Evolutionary conservation across 2,113 vertebrate genomes (phyloP).

Genomic region (Mionectes macconnelli): DNA sequence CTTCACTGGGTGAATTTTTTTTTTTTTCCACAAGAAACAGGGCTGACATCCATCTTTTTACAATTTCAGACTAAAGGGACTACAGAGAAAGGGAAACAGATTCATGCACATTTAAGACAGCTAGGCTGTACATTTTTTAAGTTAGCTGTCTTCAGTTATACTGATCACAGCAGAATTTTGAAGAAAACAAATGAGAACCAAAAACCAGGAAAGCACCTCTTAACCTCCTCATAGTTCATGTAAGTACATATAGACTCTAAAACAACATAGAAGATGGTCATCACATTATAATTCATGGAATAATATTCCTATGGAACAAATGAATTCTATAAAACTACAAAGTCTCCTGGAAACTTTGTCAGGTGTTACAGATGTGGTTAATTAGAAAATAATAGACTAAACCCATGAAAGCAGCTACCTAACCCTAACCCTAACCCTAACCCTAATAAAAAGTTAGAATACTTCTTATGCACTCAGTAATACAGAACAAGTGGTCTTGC

Average conservation of each 20-base stretch:
- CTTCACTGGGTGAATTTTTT: neutral
- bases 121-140: neutral
- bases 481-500: neutral
- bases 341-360: neutral
- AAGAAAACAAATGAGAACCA: neutral
- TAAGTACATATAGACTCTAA: neutral
- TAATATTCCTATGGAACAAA: neutral
- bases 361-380: neutral
- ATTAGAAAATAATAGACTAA: neutral
- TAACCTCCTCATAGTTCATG: neutral
- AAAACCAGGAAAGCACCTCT: neutral
- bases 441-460: neutral
- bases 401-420: neutral
- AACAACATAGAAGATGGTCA: neutral
- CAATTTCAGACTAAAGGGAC: neutral
- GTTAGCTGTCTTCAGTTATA: neutral
- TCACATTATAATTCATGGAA: neutral
- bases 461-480: neutral
- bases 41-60: neutral
- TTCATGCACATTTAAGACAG: neutral
- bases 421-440: too few relatives aligned
- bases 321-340: neutral
- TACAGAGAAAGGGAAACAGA: neutral
- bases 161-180: neutral
- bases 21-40: neutral